Percentiles rank a stretch among this genome's conserved stretches.
Conservation (phyloP, 2,888 invertebrate genomes). For the Ectemnius continuus region DNA sequence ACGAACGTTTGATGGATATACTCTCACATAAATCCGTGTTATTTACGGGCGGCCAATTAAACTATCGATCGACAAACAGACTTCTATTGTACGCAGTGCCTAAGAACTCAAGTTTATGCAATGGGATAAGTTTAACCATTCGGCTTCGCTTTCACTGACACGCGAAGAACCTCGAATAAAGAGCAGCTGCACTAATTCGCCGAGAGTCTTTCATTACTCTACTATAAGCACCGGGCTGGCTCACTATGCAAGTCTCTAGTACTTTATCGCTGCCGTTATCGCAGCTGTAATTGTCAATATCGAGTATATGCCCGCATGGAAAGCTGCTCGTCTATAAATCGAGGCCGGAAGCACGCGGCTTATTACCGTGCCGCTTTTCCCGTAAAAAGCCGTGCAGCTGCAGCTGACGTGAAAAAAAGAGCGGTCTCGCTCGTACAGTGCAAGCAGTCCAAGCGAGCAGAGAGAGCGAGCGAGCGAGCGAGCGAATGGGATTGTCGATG, state of each 20-base stretch:
- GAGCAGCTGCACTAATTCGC: conserved; percentile 3
- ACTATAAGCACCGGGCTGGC: no score
- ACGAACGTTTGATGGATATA: no score
- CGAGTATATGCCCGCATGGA: conserved; percentile 20
- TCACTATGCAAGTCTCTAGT: background rate
- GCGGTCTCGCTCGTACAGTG: background rate
- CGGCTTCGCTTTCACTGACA: no score
- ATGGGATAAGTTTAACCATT: no score
- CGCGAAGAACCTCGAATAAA: no score
- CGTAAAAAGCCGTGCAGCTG: conserved; percentile 47
- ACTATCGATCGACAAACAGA: no score
- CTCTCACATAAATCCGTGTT: no score
- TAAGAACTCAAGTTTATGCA: no score
- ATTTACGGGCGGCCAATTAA: no score
- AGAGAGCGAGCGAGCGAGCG: background rate
- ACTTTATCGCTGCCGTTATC: conserved; percentile 48
- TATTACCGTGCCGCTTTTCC: conserved; percentile 46
- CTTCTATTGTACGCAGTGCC: no score
- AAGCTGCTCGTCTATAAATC: conserved; percentile 36
- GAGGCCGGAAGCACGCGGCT: conserved; percentile 39
- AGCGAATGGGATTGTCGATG: conserved; percentile 17
- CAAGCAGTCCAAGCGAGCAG: conserved; percentile 14
- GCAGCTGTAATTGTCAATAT: conserved; percentile 48
- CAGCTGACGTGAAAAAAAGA: conserved; percentile 39
- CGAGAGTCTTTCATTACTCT: background rate